Percentiles rank a stretch among this genome's conserved stretches.
Conservation (phyloP, 2,113 vertebrate species). For the Phylloscopus trochiloides region DNA sequence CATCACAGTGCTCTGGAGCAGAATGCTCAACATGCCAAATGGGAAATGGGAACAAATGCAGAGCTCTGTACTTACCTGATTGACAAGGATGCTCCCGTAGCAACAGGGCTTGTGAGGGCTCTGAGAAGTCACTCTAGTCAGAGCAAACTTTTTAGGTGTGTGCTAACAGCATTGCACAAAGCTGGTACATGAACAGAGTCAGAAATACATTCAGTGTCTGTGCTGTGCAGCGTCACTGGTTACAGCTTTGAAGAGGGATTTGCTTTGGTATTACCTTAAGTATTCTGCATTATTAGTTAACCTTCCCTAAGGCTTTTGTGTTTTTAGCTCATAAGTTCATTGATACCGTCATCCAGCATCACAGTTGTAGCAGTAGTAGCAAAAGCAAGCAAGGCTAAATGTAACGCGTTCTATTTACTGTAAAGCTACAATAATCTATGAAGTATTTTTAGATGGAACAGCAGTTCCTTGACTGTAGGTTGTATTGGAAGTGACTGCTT, state of each 20-base stretch:
- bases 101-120: neutral
- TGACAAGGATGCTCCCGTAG: neutral
- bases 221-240: neutral
- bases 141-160: neutral
- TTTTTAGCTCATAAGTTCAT: neutral
- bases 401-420: neutral
- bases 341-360: neutral
- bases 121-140: neutral
- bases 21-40: neutral
- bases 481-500: neutral
- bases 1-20: neutral
- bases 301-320: neutral
- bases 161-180: neutral
- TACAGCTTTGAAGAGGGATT: neutral
- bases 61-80: neutral
- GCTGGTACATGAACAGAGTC: neutral
- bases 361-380: neutral
- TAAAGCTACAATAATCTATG: neutral
- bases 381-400: neutral
- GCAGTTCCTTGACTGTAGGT: neutral
- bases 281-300: neutral
- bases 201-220: rapidly evolving
- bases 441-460: neutral
- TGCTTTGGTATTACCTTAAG: neutral
- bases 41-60: neutral